Percentiles rank a stretch among this genome's conserved stretches.
phyloP scores from a whole-genome alignment of 2,888 invertebrate species.

The Alentia gelatinosa region DNA sequence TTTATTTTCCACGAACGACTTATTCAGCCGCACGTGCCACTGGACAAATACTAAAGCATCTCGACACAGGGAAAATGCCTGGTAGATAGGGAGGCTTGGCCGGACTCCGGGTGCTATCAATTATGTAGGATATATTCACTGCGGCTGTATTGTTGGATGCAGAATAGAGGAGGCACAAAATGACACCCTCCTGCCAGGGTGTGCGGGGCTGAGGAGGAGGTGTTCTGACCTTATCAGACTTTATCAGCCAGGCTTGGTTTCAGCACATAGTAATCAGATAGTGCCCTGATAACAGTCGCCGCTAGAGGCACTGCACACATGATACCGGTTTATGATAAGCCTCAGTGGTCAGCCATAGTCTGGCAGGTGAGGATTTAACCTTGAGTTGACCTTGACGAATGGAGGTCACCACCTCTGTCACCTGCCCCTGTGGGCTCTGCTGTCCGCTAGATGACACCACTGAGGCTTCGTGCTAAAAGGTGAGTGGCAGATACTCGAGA shows the following conservation, averaged over 20 bases:
- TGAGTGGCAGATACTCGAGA: background rate
- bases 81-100: background rate
- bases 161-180: too few relatives aligned
- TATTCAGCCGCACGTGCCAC: background rate
- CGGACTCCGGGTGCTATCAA: background rate
- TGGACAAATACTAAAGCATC: background rate
- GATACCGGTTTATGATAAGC: too few relatives aligned
- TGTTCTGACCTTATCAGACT: too few relatives aligned
- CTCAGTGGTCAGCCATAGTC: background rate
- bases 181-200: too few relatives aligned
- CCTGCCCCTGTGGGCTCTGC: background rate
- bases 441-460: background rate
- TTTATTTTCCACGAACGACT: background rate
- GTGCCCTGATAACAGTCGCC: too few relatives aligned
- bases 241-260: too few relatives aligned
- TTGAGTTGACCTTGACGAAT: background rate
- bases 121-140: background rate
- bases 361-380: background rate
- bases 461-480: background rate
- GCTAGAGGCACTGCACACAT: background rate
- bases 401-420: constrained; percentile 1
- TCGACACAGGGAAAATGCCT: background rate
- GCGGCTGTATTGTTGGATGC: background rate
- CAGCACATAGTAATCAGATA: too few relatives aligned
- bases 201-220: too few relatives aligned